Evolutionary conservation across 23 tunicate species (phyloP), one percentile per base, ranked within the genome.

Genomic region (Diplosoma virens): DNA sequence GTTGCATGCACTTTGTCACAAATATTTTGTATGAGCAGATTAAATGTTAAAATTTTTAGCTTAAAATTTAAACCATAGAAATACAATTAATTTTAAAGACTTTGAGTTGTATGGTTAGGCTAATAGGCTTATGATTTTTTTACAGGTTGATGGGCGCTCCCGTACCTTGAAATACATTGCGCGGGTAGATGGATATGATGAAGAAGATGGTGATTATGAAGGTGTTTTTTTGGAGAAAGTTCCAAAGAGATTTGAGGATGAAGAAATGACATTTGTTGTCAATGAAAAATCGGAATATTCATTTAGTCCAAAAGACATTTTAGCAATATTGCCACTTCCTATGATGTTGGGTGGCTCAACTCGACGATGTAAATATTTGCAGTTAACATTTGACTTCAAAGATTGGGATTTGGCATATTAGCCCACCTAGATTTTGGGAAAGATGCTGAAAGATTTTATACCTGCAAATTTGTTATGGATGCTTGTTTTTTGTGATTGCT

Each of bases 201-300:
- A 25, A 36, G 34, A 63, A 30, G 69, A 63, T 63, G 29, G 29
- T 63, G 74, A 67, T 27, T 67, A 67, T 21, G 74, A 67, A 67
- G 74, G 74, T n/a, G 74, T 67, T 4, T 67, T 67, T 27, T 22
- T 67, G 74, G 52, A 67, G n/a, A 67, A 67, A 36, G 74, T 63
- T 35, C 74, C 74, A 3, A 22, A 16, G 18, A 67, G 23, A 36
- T 52, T 67, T 17, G 74, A 36, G 17, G 74, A 67, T 36, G 7
- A 35, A 17, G n/a, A n/a, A n/a, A 25, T 14, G 27, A 67, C 74
- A 34, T 67, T 67, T 36, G 21, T 67, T 35, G 27, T 37, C 36
- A 37, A 67, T 67, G 52, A 67, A 17, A 25, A 67, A n/a, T 3
- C 50, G 3, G 74, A 7, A 22, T 35, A 34, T 37, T 67, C 74